Conservation (phyloP, 1,140 invertebrate species). For the Eulimnadia texana region DNA sequence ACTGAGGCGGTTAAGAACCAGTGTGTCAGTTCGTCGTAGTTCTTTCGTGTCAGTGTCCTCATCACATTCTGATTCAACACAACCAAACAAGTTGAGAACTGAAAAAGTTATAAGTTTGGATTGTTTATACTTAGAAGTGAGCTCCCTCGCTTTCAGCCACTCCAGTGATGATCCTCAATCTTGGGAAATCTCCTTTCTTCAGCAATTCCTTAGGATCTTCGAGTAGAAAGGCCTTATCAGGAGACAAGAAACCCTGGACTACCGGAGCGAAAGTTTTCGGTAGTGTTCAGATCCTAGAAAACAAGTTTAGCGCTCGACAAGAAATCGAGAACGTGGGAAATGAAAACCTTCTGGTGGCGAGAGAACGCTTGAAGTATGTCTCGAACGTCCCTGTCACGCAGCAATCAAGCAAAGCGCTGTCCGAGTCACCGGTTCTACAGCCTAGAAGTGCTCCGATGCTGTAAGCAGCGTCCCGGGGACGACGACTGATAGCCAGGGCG, state of each 20-base stretch:
- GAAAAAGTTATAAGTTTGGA: neutral
- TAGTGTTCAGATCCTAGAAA: constrained; percentile 37
- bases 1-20: constrained; percentile 35
- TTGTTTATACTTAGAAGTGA: no score
- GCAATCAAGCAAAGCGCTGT: constrained; percentile 38
- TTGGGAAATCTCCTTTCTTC: constrained; percentile 29
- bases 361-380: constrained; percentile 42
- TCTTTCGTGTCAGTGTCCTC: constrained; percentile 34
- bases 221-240: constrained; percentile 36
- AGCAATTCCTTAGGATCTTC: constrained; percentile 31
- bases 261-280: constrained; percentile 38
- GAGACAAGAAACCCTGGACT: constrained; percentile 38
- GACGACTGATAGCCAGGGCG: constrained; percentile 11
- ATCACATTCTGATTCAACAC: constrained; percentile 14
- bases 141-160: constrained; percentile 39
- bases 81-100: no score
- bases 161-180: constrained; percentile 40
- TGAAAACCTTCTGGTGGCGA: constrained; percentile 40
- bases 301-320: neutral
- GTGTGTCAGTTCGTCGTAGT: constrained; percentile 30
- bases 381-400: constrained; percentile 38
- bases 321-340: no score
- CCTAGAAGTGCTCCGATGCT: constrained; percentile 33
- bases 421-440: constrained; percentile 27
- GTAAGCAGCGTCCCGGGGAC: constrained; percentile 6